A percentile compares a stretch with the other conserved stretches of the same genome.
Evolutionary conservation across 2,888 invertebrate species (phyloP).

Genomic region (Blastobasis lacticolella): DNA sequence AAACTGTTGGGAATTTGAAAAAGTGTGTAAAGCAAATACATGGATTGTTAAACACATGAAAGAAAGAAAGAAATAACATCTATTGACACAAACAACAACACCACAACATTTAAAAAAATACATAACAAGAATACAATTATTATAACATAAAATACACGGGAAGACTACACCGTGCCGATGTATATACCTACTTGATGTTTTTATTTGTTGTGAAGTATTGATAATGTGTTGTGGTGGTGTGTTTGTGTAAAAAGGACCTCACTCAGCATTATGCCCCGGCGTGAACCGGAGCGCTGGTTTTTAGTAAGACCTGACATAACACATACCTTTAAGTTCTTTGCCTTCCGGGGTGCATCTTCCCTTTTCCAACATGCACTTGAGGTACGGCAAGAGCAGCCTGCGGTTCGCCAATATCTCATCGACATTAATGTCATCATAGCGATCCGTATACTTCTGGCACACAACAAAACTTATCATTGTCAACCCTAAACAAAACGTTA

Average conservation of each 20-base stretch:
- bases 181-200: too few species aligned
- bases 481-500: constrained; percentile 19
- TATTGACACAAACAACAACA: too few species aligned
- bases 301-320: neutral
- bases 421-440: constrained; percentile 80
- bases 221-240: too few species aligned
- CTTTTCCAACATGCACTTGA: constrained; percentile 78
- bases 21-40: neutral
- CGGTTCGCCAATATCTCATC: constrained; percentile 80
- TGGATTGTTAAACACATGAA: neutral
- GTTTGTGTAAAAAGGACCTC: too few species aligned
- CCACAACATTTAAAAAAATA: too few species aligned
- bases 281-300: too few species aligned
- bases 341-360: constrained; percentile 81
- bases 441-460: constrained; percentile 70
- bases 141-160: too few species aligned
- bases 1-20: neutral
- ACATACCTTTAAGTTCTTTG: constrained; percentile 78
- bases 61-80: too few species aligned
- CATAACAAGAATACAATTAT: too few species aligned
- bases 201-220: too few species aligned
- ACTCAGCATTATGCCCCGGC: too few species aligned
- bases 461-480: constrained; percentile 14
- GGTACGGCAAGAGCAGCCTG: constrained; percentile 77
- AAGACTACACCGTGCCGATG: too few species aligned